Evolutionary conservation across 2,113 vertebrate species (phyloP).

Genomic region (Calidris pygmaea): DNA sequence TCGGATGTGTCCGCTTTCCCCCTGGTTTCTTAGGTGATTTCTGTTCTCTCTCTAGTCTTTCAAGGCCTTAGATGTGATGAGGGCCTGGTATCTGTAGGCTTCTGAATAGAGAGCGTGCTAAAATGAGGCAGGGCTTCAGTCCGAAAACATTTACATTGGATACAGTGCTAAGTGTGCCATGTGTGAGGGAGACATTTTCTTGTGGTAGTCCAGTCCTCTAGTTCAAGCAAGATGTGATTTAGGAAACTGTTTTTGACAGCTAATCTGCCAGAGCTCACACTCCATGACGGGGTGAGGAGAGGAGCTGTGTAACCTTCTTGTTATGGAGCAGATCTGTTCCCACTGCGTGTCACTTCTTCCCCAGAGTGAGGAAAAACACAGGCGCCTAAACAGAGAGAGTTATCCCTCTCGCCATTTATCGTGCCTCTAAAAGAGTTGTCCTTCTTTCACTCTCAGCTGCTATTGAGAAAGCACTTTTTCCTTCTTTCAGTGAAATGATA

Average conservation of each 20-base stretch:
- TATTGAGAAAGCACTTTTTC: not conserved
- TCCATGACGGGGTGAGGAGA: not conserved
- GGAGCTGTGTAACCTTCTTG: not conserved
- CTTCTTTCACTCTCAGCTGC: not conserved
- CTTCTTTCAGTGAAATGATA: not conserved
- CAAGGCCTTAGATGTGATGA: not conserved
- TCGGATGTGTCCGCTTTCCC: not conserved
- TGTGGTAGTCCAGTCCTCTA: not conserved
- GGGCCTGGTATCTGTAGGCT: not conserved
- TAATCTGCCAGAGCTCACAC: not conserved
- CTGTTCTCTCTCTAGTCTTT: not conserved
- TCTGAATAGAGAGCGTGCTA: not conserved
- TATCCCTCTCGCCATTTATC: not conserved
- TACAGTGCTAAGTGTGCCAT: not conserved
- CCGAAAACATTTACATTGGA: not conserved
- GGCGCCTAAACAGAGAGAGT: not conserved
- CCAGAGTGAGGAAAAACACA: not conserved
- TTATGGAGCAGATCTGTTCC: not conserved
- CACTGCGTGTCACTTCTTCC: not conserved
- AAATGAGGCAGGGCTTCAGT: not conserved
- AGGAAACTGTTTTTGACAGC: not conserved
- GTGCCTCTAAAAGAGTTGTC: accelerated
- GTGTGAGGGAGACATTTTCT: accelerated
- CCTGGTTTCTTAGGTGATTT: accelerated
- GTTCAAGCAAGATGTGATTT: not conserved